Base-by-base conservation (phyloP, 1,140 invertebrate genomes). In the Nasonia longicornis region DNA sequence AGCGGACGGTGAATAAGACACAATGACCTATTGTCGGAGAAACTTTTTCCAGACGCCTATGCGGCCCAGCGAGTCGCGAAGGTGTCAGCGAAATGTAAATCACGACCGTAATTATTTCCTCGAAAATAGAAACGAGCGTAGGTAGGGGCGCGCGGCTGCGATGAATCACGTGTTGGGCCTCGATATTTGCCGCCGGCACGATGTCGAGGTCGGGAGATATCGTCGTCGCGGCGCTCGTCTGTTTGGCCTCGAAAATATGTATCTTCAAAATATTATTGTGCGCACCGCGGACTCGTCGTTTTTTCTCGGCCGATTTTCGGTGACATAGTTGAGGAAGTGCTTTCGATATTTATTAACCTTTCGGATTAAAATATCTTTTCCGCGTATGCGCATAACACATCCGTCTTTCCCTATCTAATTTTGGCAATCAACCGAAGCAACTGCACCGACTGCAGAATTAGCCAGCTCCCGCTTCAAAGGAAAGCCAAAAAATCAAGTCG, bases 41-140 rank as follows among this genome's bases (percentile, higher is more conserved):
- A 63, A 73, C 20, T 73, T 52, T 29, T 63, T 35, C 26, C 2
- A 63, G 52, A 35, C 26, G 73, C 26, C 26, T 31, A 16, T 14
- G 52, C 48, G 31, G 12, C 48, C 16, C 11, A 16, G 12, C 45
- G 22, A 35, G 29, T 22, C 8, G 42, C 71, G 48, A 31, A 11
- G 73, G 48, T 63, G 29, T 35, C 58, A 7, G 2, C 48, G 31
- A 75, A 75, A 63, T 20, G 31, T 75, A 75, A 75, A 75, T 63
- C 6, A n/a, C 26, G 26, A 12, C 3, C 52, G 58, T 75, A 75
- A 75, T 75, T 63, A 75, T 29, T 75, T 75, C 73, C 48, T 63
- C 16, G 73, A 38, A 63, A 75, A 75, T 75, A 75, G 52, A 75
- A 58, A n/a, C 16, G 29, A 75, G 73, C 12, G 29, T n/a, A 8